These are phyloP conservation scores for Helogale parvula DNA, from an alignment of 2,113 vertebrate species.

Conservation along the genomic window DNA sequence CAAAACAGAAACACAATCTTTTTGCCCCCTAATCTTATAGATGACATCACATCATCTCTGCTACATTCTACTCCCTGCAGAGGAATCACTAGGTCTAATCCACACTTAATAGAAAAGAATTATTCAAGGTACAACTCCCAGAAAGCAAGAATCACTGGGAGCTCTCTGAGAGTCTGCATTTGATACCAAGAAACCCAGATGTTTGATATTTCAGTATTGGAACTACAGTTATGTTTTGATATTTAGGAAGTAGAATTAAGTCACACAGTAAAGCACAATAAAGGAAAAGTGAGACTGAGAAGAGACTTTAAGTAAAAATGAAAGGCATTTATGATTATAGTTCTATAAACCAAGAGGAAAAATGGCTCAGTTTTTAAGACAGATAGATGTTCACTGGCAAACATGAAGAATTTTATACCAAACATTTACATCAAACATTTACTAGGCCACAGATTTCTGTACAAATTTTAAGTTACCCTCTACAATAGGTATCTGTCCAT, in stretches of 20 bases:
- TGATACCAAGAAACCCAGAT: not conserved
- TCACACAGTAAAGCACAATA: not conserved
- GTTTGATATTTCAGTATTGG: not conserved
- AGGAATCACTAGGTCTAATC: not conserved
- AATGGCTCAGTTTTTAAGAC: not conserved
- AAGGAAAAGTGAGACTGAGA: not conserved
- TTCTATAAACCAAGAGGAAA: not conserved
- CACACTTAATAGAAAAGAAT: not conserved
- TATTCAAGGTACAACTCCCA: not conserved
- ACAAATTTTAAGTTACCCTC: not conserved
- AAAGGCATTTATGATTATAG: not conserved
- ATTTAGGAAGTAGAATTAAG: not conserved
- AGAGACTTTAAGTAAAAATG: not conserved
- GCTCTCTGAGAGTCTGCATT: not conserved
- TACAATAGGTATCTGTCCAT: not conserved
- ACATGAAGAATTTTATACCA: not conserved
- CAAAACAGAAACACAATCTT: not conserved
- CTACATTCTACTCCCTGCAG: not conserved
- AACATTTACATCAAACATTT: not conserved
- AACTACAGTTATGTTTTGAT: not conserved
- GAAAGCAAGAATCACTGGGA: not conserved
- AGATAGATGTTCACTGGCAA: not conserved
- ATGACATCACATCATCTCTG: not conserved
- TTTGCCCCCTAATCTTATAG: not conserved
- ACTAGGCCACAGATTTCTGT: not conserved